Conservation (phyloP, 2,113 vertebrate species). For the Acanthochromis polyacanthus region DNA sequence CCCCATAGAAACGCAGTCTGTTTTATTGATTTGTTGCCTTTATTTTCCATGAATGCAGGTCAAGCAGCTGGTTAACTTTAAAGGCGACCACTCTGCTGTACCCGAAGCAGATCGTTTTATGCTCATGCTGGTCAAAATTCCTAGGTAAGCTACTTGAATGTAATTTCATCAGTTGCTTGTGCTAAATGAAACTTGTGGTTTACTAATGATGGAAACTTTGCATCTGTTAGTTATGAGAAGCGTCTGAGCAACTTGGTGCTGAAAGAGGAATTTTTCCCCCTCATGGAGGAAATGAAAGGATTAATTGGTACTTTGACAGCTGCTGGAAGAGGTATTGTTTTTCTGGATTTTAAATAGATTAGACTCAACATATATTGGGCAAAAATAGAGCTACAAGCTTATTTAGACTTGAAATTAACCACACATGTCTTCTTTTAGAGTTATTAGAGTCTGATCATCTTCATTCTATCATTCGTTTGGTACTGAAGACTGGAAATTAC, state of each 20-base stretch:
- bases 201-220: conserved; percentile 6
- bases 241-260: conserved; percentile 84
- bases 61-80: conserved; percentile 78
- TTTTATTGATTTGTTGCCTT: not conserved
- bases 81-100: conserved; percentile 74
- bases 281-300: conserved; percentile 77
- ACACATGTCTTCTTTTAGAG: conserved; percentile 73
- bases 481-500: conserved; percentile 88
- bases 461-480: conserved; percentile 85
- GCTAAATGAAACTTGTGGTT: not conserved
- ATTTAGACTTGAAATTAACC: not conserved
- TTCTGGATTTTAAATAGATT: not conserved
- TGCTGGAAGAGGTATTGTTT: conserved; percentile 81
- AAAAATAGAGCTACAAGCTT: not conserved
- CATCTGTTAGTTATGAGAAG: conserved; percentile 80
- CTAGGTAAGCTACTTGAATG: conserved; percentile 76
- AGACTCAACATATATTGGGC: not conserved
- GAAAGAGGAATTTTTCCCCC: conserved; percentile 86
- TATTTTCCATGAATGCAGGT: conserved; percentile 70
- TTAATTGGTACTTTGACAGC: conserved; percentile 79
- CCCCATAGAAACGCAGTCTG: not conserved
- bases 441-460: conserved; percentile 84
- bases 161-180: not conserved
- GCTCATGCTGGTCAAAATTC: conserved; percentile 81
- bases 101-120: conserved; percentile 87